Evolutionary conservation across 2,888 invertebrate species (phyloP).

Genomic region (Blomia tropicalis): DNA sequence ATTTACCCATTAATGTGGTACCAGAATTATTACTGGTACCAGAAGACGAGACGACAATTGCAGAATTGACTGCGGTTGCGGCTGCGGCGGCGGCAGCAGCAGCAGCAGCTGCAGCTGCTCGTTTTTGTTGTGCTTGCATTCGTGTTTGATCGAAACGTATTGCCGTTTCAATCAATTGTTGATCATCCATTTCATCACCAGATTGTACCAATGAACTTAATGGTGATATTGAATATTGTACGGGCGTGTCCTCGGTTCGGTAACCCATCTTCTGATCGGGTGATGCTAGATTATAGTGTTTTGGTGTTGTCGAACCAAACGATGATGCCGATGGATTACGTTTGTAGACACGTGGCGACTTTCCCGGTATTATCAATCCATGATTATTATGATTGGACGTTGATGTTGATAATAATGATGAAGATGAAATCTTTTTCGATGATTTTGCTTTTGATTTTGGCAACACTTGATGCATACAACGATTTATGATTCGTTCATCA

Average conservation of each 20-base stretch:
- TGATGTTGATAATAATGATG: not conserved
- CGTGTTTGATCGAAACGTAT: not conserved
- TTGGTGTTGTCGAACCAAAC: not conserved
- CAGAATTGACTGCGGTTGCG: not conserved
- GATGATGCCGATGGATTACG: not conserved
- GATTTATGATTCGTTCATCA: not conserved
- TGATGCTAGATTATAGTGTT: not conserved
- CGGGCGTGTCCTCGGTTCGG: constrained; percentile 20
- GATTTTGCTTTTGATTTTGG: not conserved
- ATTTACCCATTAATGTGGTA: not conserved
- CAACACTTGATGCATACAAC: not conserved
- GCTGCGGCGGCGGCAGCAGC: not conserved
- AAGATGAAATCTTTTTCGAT: not conserved
- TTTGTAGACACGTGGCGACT: not conserved
- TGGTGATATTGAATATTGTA: constrained; percentile 11
- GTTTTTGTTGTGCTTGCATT: not conserved
- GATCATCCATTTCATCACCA: constrained; percentile 7
- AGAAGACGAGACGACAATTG: not conserved
- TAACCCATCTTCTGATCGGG: constrained; percentile 9
- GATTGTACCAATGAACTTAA: constrained; percentile 17
- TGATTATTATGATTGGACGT: not conserved
- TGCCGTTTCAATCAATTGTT: not conserved
- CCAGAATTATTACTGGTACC: not conserved
- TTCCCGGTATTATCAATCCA: not conserved
- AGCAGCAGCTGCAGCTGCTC: no score